A percentile compares a stretch with the other conserved stretches of the same genome.
These are phyloP conservation scores for Xanthia icteritia DNA, from an alignment of 2,888 invertebrate genomes.

Conservation along the genomic window DNA sequence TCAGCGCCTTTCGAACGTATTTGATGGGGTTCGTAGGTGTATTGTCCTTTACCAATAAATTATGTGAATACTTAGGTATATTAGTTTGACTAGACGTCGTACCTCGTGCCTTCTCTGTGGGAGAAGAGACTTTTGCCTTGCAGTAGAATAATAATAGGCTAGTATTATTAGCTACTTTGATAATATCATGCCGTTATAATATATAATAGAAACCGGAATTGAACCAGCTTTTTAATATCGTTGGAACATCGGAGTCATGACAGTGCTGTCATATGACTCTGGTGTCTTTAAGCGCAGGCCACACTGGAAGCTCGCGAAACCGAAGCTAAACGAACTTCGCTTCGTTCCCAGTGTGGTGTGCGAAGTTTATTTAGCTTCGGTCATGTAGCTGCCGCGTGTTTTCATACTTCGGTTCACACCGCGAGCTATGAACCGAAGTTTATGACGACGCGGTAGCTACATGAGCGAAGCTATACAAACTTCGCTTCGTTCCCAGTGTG, in stretches of 20 bases:
- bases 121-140: background rate
- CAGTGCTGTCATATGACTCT: background rate
- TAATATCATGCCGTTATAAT: background rate
- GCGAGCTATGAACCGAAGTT: no score
- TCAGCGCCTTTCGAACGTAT: background rate
- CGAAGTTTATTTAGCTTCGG: no score
- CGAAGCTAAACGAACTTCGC: no score
- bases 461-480: no score
- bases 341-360: no score
- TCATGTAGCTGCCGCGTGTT: no score
- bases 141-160: background rate
- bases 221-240: conserved; percentile 1
- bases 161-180: background rate
- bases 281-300: background rate
- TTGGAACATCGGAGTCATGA: background rate
- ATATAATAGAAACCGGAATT: background rate
- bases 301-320: no score
- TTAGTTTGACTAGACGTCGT: background rate
- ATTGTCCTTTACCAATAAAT: background rate
- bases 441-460: no score
- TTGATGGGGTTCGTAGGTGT: background rate
- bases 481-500: no score
- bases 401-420: no score
- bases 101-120: background rate
- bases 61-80: background rate